phyloP scores from a whole-genome alignment of 2,113 vertebrate species.

The Elgaria multicarinata region DNA sequence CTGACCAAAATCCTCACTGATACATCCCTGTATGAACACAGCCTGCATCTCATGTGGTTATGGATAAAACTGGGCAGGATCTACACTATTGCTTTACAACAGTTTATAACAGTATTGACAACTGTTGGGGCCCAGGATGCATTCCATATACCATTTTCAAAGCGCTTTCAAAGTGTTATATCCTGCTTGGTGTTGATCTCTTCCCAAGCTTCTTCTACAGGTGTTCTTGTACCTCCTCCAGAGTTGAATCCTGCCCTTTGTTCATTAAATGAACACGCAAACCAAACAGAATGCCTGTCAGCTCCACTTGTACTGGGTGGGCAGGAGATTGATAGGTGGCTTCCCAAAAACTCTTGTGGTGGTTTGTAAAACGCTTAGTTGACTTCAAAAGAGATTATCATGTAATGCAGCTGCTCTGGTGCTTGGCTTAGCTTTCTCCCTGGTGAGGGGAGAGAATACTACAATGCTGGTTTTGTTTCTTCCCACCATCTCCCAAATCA shows the following conservation, averaged over 20 bases:
- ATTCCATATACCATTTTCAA: no score
- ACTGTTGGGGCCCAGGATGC: no score
- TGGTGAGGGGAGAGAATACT: rapidly evolving
- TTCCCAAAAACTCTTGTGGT: background rate
- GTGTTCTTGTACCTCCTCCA: background rate
- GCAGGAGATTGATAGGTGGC: background rate
- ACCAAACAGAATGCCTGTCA: background rate
- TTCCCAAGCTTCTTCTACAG: background rate
- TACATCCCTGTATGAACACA: no score
- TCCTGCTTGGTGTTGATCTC: no score
- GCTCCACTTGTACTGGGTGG: background rate
- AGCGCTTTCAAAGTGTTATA: no score
- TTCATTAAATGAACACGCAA: background rate
- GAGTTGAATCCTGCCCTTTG: background rate
- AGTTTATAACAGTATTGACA: no score
- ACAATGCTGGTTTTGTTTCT: rapidly evolving
- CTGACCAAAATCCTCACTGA: no score
- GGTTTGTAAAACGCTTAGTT: background rate
- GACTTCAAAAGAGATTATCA: constrained; percentile 14
- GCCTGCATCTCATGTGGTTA: rapidly evolving
- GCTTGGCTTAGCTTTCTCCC: constrained; percentile 21
- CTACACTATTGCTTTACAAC: no score
- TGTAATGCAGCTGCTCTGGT: background rate
- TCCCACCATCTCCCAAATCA: background rate
- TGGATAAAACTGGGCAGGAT: no score